These are phyloP conservation scores for Macrosoma leucophasiata DNA, from an alignment of 2,888 invertebrate species.

Conservation along the genomic window DNA sequence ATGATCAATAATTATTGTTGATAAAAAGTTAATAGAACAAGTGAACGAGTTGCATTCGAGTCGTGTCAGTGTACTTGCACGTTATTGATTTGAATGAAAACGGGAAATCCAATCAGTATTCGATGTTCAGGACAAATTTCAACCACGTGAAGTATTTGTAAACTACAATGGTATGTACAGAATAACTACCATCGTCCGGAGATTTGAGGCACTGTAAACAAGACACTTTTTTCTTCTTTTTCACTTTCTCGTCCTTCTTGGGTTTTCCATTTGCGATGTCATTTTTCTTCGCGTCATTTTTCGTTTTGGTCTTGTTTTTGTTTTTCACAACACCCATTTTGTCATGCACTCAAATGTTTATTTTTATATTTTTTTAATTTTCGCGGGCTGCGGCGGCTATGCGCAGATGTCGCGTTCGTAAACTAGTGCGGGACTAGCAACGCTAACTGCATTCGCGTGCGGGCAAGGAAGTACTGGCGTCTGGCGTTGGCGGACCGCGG, in stretches of 20 bases:
- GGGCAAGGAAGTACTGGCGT: slow-evolving; percentile 56
- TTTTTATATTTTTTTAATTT: slow-evolving; percentile 27
- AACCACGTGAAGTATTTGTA: slow-evolving; percentile 26
- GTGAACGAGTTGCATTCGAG: too few species aligned
- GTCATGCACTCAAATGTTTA: slow-evolving; percentile 29
- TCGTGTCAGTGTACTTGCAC: too few species aligned
- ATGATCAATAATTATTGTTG: too few species aligned
- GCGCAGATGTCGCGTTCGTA: slow-evolving; percentile 62
- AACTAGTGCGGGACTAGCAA: slow-evolving; percentile 69
- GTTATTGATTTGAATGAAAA: too few species aligned
- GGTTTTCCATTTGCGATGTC: slow-evolving; percentile 49
- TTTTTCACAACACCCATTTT: slow-evolving; percentile 69
- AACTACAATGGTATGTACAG: too few species aligned
- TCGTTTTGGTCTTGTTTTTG: slow-evolving; percentile 50
- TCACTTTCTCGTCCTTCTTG: slow-evolving; percentile 61
- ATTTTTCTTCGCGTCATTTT: slow-evolving; percentile 29
- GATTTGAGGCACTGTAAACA: slow-evolving; percentile 73
- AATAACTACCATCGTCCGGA: slow-evolving; percentile 57
- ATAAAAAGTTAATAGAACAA: too few species aligned
- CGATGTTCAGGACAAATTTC: slow-evolving; percentile 24
- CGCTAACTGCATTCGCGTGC: slow-evolving; percentile 66
- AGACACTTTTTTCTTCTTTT: slow-evolving; percentile 69
- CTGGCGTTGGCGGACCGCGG: background rate
- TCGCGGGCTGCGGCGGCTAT: slow-evolving; percentile 41
- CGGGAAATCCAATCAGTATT: slow-evolving; percentile 20